Evolutionary conservation across 2,797 vertebrate species (phyloP).

Genomic region (Poliocrania exsul): DNA sequence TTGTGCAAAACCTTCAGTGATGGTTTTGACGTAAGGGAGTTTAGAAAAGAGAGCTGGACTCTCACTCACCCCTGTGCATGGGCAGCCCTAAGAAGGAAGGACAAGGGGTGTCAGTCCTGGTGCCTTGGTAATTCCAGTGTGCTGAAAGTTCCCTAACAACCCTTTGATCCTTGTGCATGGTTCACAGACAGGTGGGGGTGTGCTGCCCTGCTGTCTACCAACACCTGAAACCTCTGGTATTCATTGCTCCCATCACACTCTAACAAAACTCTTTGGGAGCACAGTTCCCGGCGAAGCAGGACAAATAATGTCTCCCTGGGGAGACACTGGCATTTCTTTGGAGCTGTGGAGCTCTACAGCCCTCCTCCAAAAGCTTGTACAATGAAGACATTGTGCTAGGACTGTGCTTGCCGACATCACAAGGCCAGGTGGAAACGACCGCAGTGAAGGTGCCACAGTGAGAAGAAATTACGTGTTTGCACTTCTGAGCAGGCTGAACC

Average conservation of each 20-base stretch:
- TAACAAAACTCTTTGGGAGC: background rate
- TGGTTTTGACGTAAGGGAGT: background rate
- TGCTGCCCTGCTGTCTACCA: background rate
- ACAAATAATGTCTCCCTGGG: background rate
- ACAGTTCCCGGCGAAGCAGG: background rate
- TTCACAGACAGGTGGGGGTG: accelerated
- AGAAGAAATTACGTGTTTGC: background rate
- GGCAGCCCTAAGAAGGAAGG: accelerated
- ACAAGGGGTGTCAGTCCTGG: accelerated
- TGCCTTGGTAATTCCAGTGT: background rate
- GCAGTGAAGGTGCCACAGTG: background rate
- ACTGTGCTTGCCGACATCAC: background rate
- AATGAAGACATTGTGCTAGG: background rate
- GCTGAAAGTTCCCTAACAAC: background rate
- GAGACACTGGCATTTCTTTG: background rate
- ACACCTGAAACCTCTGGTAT: background rate
- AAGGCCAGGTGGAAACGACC: background rate
- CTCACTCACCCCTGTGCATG: accelerated
- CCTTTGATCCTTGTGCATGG: background rate
- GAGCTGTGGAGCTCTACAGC: background rate
- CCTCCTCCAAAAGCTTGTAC: background rate
- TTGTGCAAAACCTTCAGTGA: background rate
- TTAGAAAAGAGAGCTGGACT: background rate
- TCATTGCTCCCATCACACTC: background rate
- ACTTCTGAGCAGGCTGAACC: background rate